Evolutionary conservation across 2,888 invertebrate genomes (phyloP), one percentile per base, ranked within the genome.

Genomic region (Eueremaeus valkanovi): DNA sequence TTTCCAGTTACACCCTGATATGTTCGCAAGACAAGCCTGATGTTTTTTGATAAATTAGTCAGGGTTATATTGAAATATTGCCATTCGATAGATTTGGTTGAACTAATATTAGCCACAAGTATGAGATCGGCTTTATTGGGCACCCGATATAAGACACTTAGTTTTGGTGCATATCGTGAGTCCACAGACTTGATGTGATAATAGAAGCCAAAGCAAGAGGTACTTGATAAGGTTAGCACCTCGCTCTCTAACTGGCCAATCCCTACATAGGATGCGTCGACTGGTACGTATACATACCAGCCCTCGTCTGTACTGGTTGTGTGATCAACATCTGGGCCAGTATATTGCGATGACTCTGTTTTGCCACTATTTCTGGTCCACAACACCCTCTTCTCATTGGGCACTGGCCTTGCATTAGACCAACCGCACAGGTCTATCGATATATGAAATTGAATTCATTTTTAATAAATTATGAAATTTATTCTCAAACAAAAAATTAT

Each of bases 251-350:
- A 27, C 36, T 63, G 63, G 33, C 74, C 18, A 31, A 75, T 8
- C 73, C 74, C 27, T 49, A 61, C 29, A 74, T 55, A 33, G 36
- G 31, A 36, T 8, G 27, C 21, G 51, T 73, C 36, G 11, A 51
- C 29, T 33, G 36, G 49, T 0, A 78, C 75, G 55, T 75, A 77
- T 8, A 74, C 75, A 75, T 70, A 78, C 73, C 63, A 75, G n/a
- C 78, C 78, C 11, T 70, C 74, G n/a, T 78, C 49, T 6, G 74
- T 73, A 18, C 77, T 75, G 51, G 40, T 58, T 0, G 72, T 75
- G 63, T 76, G 72, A 70, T 77, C 77, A 3, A 18, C 73, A 5
- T n/a, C 8, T 16, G 75, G 31, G 13, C 42, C 58, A 40, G 6
- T 58, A 9, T 27, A n/a, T 1, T 29, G 3, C n/a, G n/a, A n/a